Evolutionary conservation across 2,113 vertebrate genomes (phyloP).

Genomic region (Ceyx melanurus): DNA sequence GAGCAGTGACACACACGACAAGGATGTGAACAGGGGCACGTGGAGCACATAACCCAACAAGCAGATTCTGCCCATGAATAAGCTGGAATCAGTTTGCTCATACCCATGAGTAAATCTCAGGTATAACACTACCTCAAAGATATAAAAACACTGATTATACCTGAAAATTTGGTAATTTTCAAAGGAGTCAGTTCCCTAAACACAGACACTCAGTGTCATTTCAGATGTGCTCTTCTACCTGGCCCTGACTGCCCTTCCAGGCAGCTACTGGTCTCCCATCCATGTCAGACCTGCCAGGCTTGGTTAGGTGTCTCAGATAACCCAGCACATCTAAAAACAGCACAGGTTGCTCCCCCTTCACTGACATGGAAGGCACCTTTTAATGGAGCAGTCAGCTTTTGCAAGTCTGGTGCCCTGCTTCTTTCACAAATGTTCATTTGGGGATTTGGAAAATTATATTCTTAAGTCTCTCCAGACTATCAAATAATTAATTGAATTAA

Average conservation of each 20-base stretch:
- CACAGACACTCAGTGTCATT: background rate
- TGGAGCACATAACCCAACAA: accelerated
- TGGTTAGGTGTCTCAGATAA: accelerated
- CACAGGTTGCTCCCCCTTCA: background rate
- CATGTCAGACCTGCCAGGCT: background rate
- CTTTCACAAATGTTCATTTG: background rate
- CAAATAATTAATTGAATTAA: background rate
- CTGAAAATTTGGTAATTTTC: background rate
- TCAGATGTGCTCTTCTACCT: background rate
- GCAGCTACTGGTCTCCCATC: accelerated
- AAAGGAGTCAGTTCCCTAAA: background rate
- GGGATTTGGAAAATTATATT: background rate
- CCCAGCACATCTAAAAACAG: background rate
- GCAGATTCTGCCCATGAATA: background rate
- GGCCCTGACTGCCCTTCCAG: background rate
- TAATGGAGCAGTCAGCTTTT: background rate
- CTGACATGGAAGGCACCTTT: accelerated
- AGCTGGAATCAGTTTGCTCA: background rate
- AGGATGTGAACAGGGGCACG: background rate
- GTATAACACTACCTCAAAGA: background rate
- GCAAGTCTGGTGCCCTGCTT: background rate
- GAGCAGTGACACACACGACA: accelerated
- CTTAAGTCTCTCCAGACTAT: background rate
- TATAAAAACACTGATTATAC: background rate
- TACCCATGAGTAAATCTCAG: background rate